Conservation (phyloP, 2,797 vertebrate species). For the Alauda arvensis region DNA sequence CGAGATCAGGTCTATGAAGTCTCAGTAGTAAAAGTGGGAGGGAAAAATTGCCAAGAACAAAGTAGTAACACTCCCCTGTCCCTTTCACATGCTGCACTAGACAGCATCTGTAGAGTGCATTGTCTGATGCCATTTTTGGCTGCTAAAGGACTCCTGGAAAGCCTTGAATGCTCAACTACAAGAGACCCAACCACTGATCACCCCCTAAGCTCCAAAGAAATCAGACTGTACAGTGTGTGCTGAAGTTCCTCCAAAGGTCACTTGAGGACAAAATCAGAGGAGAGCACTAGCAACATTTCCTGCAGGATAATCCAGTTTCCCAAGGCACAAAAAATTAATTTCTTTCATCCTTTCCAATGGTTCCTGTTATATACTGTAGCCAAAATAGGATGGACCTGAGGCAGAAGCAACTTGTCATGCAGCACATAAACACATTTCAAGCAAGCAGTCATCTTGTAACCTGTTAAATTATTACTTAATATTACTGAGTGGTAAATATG, state of each 20-base stretch:
- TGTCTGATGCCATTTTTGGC: neutral
- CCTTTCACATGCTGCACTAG: neutral
- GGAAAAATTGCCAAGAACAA: neutral
- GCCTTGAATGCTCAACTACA: neutral
- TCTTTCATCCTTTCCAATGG: neutral
- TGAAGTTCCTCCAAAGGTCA: neutral
- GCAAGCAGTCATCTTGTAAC: neutral
- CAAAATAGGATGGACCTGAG: neutral
- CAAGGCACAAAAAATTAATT: neutral
- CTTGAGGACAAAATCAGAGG: neutral
- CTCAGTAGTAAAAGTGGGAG: neutral
- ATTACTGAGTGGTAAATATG: no score
- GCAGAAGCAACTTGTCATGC: neutral
- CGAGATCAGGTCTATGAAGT: neutral
- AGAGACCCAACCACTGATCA: neutral
- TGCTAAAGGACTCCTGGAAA: neutral
- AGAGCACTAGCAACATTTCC: neutral
- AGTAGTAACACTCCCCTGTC: rapidly evolving
- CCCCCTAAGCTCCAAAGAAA: neutral
- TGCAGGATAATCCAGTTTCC: neutral
- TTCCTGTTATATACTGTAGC: neutral
- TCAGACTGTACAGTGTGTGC: neutral
- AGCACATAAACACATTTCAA: neutral
- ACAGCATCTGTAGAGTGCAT: neutral
- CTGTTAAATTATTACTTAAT: no score